These are phyloP conservation scores for Laterallus jamaicensis DNA, from an alignment of 2,113 vertebrate genomes.

Conservation along the genomic window DNA sequence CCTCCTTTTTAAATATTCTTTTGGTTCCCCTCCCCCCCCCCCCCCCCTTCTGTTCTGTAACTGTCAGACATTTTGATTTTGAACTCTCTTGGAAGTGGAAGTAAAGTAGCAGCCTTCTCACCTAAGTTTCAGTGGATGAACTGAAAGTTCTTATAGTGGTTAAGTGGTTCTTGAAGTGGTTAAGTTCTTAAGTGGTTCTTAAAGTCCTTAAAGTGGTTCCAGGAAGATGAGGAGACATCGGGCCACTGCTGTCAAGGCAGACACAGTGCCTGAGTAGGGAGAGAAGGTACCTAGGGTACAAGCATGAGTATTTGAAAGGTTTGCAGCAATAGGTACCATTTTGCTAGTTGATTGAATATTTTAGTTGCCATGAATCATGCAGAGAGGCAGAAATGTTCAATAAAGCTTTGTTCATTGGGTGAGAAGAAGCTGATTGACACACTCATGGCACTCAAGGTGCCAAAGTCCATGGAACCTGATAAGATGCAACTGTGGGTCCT, in stretches of 20 bases:
- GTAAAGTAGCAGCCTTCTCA: background rate
- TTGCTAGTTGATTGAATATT: background rate
- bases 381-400: background rate
- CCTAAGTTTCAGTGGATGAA: background rate
- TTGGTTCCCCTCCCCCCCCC: too few relatives aligned
- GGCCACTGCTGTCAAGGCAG: background rate
- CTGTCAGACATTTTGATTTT: background rate
- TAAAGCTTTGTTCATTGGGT: background rate
- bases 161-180: too few relatives aligned
- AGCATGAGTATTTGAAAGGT: background rate
- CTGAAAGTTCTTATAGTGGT: too few relatives aligned
- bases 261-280: background rate
- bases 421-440: background rate
- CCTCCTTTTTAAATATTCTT: background rate
- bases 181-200: too few relatives aligned
- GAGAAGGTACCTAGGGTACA: background rate
- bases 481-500: too few relatives aligned
- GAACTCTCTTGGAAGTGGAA: background rate
- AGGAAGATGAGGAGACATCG: background rate
- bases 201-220: background rate
- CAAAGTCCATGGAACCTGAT: too few relatives aligned
- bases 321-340: rapidly evolving
- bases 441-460: background rate
- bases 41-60: background rate
- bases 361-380: background rate